Evolutionary conservation across 2,888 invertebrate species (phyloP), one percentile per base, ranked within the genome.

Genomic region (Drosophila nr. medialis): DNA sequence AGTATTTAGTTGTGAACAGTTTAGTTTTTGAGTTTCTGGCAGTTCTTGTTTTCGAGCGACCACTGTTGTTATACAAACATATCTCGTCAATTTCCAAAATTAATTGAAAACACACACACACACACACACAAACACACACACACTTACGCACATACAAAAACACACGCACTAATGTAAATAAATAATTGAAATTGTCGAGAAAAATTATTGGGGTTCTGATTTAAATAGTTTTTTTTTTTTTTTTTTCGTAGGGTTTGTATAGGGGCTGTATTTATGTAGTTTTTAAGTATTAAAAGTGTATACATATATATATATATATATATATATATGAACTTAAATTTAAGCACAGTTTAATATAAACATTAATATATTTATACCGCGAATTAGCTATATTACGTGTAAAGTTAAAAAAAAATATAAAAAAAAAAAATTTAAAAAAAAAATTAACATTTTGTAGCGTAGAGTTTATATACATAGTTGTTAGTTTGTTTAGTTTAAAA

Each of bases 211-310:
- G 49, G 69, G 56, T 30, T 66, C 18, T 65, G 18, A 64, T 40
- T 50, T 48, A 10, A 21, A 42, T 45, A 49, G 24, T 10, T 48
- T 32, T 32, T 18, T 40, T n/a, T 59, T 42, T 63, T 45, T 56
- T 59, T 58, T 45, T 56, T 36, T 27, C n/a, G 27, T 68, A 54
- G 55, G 54, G 38, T 63, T 63, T 71, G 45, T 45, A 71, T 63
- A 63, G 70, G 64, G 49, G 51, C 74, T 76, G 80, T 76, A 76
- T 79, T 76, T 76, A 76, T 76, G 54, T 76, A 76, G 63, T 64
- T 79, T 30, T 59, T 76, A 76, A 64, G 61, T 40, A 51, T 36
- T 56, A 58, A 59, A 36, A 36, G 13, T 24, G 60, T 27, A 64
- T 15, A 21, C 24, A 61, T 7, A 45, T 15, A 45, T 45, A 29